Conservation (phyloP, 1,140 invertebrate genomes). For the Drosophila dunni region DNA sequence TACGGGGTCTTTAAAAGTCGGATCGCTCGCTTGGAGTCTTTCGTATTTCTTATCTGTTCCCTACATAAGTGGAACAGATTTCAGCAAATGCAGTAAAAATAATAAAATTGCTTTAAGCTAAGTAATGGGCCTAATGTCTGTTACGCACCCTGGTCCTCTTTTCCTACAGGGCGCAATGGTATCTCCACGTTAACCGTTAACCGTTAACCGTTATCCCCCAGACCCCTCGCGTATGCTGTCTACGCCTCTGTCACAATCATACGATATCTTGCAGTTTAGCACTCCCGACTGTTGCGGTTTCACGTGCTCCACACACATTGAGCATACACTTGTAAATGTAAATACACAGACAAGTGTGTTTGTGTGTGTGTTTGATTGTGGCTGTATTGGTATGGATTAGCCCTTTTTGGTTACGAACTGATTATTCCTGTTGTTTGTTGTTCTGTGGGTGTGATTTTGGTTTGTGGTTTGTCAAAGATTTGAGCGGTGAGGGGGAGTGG, state of each 20-base stretch:
- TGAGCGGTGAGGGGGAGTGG: neutral
- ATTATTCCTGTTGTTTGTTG: conserved; percentile 25
- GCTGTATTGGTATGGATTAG: conserved; percentile 18
- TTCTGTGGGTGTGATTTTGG: conserved; percentile 51
- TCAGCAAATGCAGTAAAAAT: too few relatives aligned
- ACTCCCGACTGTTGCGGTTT: neutral
- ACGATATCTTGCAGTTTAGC: neutral
- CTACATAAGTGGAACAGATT: too few relatives aligned
- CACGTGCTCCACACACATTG: neutral
- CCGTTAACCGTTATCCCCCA: too few relatives aligned
- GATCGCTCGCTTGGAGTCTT: too few relatives aligned
- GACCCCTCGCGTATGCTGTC: too few relatives aligned
- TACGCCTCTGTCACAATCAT: neutral
- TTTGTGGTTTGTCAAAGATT: conserved; percentile 29
- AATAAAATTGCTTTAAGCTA: too few relatives aligned
- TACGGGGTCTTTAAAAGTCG: too few relatives aligned
- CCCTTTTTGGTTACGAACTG: conserved; percentile 18
- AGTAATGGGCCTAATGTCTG: too few relatives aligned
- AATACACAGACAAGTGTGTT: neutral
- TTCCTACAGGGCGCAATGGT: too few relatives aligned
- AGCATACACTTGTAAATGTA: neutral
- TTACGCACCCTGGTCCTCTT: too few relatives aligned
- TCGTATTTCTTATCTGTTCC: too few relatives aligned
- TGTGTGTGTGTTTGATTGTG: neutral
- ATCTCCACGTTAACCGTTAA: too few relatives aligned